These are phyloP conservation scores for Chaunax sp. DNA, from an alignment of 2,797 vertebrate genomes.

Conservation along the genomic window DNA sequence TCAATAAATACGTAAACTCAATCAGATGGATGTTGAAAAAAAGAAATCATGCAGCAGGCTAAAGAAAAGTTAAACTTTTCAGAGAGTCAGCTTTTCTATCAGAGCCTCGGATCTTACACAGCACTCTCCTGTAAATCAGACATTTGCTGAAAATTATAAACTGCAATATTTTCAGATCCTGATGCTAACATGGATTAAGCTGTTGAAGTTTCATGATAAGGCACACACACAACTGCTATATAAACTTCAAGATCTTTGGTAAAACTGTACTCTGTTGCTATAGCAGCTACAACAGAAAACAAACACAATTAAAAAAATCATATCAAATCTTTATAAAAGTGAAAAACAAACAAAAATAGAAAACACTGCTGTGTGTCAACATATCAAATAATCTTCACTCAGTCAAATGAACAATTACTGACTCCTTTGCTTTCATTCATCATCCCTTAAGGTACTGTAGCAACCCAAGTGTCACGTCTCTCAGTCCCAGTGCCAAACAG, in stretches of 20 bases:
- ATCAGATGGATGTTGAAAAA: slow-evolving; percentile 38
- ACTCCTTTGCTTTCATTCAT: slow-evolving; percentile 41
- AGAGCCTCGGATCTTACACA: slow-evolving; percentile 25
- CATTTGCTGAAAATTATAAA: slow-evolving; percentile 24
- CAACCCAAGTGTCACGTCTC: not conserved
- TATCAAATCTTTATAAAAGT: slow-evolving; percentile 84
- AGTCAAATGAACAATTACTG: slow-evolving; percentile 24
- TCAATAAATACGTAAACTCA: slow-evolving; percentile 62
- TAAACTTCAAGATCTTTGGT: slow-evolving; percentile 62
- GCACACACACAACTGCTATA: slow-evolving; percentile 54
- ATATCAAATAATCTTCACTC: slow-evolving; percentile 56
- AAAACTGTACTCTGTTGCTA: slow-evolving; percentile 60
- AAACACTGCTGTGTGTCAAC: slow-evolving; percentile 58
- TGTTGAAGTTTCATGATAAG: slow-evolving; percentile 68
- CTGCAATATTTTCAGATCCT: slow-evolving; percentile 50
- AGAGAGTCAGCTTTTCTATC: slow-evolving; percentile 50
- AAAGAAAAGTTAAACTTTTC: slow-evolving; percentile 28
- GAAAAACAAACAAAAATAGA: slow-evolving; percentile 75
- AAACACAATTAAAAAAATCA: slow-evolving; percentile 50
- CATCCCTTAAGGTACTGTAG: slow-evolving; percentile 23
- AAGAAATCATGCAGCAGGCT: slow-evolving; percentile 63
- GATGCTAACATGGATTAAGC: slow-evolving; percentile 38
- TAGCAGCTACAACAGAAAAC: slow-evolving; percentile 52
- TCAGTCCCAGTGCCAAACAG: slow-evolving; percentile 20
- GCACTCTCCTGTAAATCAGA: slow-evolving; percentile 35